Base-by-base conservation (phyloP, 2,888 invertebrate genomes). In the Emmelina monodactyla region DNA sequence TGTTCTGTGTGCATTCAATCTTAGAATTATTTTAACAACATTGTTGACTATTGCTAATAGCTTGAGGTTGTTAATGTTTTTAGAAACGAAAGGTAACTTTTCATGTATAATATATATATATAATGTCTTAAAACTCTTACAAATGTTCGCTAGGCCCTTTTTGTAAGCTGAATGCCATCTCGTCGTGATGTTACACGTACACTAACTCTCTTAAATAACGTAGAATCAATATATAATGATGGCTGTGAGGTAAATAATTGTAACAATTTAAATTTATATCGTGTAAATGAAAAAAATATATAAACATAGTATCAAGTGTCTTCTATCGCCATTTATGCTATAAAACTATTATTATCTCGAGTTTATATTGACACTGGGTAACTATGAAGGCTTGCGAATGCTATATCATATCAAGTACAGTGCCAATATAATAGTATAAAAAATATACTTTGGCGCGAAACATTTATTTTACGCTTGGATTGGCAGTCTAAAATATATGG, bases 31-130 rank as follows among this genome's bases (percentile, higher is more conserved):
- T n/a, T n/a, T n/a, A 75, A 70, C 76, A 75, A 70, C 72, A 79
- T 79, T 79, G 79, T 79, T 79, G 78, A 79, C 76, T 79, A 78
- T 75, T 79, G 78, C 79, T 79, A 76, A 73, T 78, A 76, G 79
- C 79, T 78, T 79, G 78, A 76, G 73, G 72, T 78, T 79, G 79
- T 79, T 79, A 71, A 69, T 67, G 72, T 73, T 78, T 76, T 72
- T 78, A 79, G 79, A 75, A 25, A 72, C 67, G 70, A 62, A 65
- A 71, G 60, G 71, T 6, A 70, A 67, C 68, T 73, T 78, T 75
- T 75, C 75, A 75, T 78, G 73, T 76, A 76, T 61, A 68, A 72
- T 61, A 61, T 54, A 61, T 55, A 55, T 62, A 60, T 55, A 44
- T 53, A 55, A 51, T 54, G 28, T 56, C 54, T 45, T 40, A 39